These are phyloP conservation scores for Trimorus sp. DNA, from an alignment of 2,888 invertebrate species.

Conservation along the genomic window DNA sequence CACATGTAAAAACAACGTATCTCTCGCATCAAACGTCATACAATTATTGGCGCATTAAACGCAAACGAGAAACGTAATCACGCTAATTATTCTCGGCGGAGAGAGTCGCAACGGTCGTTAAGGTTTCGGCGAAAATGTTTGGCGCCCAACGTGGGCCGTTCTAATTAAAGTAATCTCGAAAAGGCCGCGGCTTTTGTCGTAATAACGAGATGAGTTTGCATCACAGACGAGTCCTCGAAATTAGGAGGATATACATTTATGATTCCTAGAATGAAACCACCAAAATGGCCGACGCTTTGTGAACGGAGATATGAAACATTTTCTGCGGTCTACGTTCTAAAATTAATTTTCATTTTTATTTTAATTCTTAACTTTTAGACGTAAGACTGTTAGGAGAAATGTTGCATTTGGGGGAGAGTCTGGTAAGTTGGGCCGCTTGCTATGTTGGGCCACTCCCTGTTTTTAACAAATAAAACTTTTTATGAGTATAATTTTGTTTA, in stretches of 20 bases:
- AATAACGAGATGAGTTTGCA: slow-evolving; percentile 37
- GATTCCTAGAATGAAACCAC: slow-evolving; percentile 33
- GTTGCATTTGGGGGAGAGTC: too few species aligned
- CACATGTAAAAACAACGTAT: slow-evolving; percentile 21
- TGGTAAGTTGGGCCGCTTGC: too few species aligned
- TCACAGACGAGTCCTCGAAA: slow-evolving; percentile 34
- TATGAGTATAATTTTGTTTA: too few species aligned
- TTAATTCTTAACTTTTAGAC: not conserved
- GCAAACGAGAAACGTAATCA: slow-evolving; percentile 33
- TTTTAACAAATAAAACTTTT: too few species aligned
- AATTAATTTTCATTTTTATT: not conserved
- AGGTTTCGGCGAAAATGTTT: slow-evolving; percentile 28
- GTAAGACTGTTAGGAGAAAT: too few species aligned
- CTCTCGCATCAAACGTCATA: slow-evolving; percentile 6
- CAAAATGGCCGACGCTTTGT: not conserved
- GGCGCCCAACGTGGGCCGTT: slow-evolving; percentile 34
- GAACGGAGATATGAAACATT: too few species aligned
- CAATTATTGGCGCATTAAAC: slow-evolving; percentile 29
- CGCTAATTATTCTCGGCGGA: slow-evolving; percentile 25
- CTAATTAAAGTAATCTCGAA: slow-evolving; percentile 43
- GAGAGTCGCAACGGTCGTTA: slow-evolving; percentile 23
- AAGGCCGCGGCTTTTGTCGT: slow-evolving; percentile 17
- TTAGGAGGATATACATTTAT: slow-evolving; percentile 52
- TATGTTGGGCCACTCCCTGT: too few species aligned
- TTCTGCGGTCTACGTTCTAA: too few species aligned